A percentile compares a stretch with the other conserved stretches of the same genome.
phyloP scores from a whole-genome alignment of 2,113 vertebrate genomes.

The Synodontis membranacea region DNA sequence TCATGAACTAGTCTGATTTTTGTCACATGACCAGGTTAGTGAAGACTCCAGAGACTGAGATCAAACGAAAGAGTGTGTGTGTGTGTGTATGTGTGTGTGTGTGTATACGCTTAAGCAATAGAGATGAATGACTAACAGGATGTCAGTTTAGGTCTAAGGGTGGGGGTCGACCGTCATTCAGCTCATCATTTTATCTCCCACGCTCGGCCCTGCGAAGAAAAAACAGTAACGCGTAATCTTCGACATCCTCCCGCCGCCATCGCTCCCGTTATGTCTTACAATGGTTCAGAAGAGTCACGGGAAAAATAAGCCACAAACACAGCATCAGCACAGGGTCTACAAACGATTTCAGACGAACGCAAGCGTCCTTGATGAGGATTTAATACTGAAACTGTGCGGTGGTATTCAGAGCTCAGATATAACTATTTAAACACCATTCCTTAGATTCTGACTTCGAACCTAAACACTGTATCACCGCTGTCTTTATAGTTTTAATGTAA shows the following conservation, averaged over 20 bases:
- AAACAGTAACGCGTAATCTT: neutral
- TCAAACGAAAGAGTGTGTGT: neutral
- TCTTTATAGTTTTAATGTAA: neutral
- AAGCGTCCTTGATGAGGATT: neutral
- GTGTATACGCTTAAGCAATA: neutral
- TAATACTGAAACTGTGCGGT: neutral
- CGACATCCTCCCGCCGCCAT: neutral
- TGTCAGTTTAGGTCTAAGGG: neutral
- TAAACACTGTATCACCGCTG: neutral
- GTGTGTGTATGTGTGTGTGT: neutral
- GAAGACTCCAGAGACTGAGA: neutral
- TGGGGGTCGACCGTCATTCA: neutral
- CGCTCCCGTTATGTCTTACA: neutral
- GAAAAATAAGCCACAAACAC: neutral
- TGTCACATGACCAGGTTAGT: slow-evolving; percentile 7
- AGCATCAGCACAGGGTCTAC: neutral
- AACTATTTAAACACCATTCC: neutral
- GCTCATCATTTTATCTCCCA: neutral
- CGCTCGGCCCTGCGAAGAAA: neutral
- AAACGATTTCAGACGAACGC: no score
- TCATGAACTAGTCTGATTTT: slow-evolving; percentile 10
- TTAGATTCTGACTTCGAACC: neutral
- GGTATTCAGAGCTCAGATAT: neutral
- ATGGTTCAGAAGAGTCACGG: neutral
- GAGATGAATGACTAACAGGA: slow-evolving; percentile 19